Conservation (phyloP, 2,797 vertebrate species). For the Xenentodon cancila region DNA sequence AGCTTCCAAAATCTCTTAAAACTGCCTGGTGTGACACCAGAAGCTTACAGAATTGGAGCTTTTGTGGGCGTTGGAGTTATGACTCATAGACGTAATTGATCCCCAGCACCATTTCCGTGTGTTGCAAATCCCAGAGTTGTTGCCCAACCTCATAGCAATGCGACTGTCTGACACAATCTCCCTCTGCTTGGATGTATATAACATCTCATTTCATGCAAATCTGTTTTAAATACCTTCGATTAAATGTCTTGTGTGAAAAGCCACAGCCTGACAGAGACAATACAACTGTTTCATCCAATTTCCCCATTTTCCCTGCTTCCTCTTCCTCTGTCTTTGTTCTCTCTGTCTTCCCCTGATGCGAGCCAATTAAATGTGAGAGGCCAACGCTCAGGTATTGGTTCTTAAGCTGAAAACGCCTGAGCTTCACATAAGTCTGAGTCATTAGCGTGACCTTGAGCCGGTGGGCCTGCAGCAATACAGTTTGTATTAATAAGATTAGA, state of each 20-base stretch:
- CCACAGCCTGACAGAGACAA: constrained; percentile 1
- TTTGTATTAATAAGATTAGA: constrained; percentile 40
- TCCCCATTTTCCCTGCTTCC: constrained; percentile 5
- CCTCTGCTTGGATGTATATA: neutral
- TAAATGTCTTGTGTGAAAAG: neutral
- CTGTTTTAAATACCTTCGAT: neutral
- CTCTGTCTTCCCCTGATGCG: constrained; percentile 3
- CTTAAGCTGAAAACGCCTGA: constrained; percentile 20
- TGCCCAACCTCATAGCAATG: neutral
- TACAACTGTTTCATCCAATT: neutral
- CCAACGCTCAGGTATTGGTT: constrained; percentile 16
- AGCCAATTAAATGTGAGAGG: constrained; percentile 54
- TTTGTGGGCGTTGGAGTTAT: no score
- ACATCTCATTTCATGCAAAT: neutral
- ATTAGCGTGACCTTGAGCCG: constrained; percentile 45
- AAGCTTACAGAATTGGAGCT: no score
- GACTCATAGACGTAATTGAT: no score
- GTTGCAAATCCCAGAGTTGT: neutral
- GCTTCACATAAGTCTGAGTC: constrained; percentile 19
- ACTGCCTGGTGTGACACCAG: no score
- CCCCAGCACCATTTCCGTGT: no score
- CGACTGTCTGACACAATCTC: neutral
- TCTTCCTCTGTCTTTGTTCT: neutral
- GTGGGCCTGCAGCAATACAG: constrained; percentile 10
- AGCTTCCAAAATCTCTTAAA: no score